phyloP scores from a whole-genome alignment of 2,797 vertebrate genomes.

The Amazona ochrocephala region DNA sequence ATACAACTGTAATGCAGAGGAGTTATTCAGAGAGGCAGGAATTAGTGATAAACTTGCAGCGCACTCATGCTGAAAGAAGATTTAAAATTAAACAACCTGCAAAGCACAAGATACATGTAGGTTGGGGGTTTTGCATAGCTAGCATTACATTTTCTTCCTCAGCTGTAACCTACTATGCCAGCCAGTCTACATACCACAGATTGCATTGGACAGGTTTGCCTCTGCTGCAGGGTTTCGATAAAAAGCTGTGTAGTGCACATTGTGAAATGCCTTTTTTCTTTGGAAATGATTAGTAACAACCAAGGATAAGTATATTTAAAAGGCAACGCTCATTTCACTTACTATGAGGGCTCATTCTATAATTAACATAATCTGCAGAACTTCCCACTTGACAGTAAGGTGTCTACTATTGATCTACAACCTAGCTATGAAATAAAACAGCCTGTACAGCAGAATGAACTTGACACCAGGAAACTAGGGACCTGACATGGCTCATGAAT shows the following conservation, averaged over 20 bases:
- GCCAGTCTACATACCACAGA: neutral
- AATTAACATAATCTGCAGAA: neutral
- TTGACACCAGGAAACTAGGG: neutral
- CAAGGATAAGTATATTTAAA: neutral
- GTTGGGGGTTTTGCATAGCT: neutral
- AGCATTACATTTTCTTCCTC: neutral
- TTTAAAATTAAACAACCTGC: neutral
- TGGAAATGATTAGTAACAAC: neutral
- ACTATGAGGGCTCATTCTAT: neutral
- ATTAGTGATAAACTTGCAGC: neutral
- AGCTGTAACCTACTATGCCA: neutral
- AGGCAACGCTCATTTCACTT: neutral
- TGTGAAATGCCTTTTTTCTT: neutral
- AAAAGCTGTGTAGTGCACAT: neutral
- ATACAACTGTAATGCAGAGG: neutral
- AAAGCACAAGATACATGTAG: neutral
- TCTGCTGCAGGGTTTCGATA: neutral
- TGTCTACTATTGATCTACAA: neutral
- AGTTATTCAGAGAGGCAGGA: conserved; percentile 17
- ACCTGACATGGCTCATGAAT: too few species aligned
- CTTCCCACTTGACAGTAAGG: neutral
- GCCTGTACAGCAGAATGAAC: neutral
- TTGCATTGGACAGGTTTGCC: neutral
- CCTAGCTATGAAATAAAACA: neutral
- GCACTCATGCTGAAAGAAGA: neutral